Conservation (phyloP, 2,113 vertebrate species). For the Struthio camelus region DNA sequence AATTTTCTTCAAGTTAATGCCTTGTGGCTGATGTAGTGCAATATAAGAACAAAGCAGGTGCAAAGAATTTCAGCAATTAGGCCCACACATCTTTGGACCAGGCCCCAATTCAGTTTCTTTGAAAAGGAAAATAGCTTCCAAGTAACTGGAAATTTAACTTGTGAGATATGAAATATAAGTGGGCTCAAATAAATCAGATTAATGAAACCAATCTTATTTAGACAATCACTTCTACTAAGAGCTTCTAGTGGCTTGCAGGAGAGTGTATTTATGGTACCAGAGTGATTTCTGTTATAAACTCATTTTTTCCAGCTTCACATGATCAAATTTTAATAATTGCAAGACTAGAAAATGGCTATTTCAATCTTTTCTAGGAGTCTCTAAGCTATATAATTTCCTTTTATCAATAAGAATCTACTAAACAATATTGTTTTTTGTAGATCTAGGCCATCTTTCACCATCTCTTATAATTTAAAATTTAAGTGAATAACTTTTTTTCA, state of each 20-base stretch:
- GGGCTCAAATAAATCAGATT: background rate
- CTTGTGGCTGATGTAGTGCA: background rate
- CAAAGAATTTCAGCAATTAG: background rate
- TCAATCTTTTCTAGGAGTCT: background rate
- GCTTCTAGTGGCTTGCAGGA: background rate
- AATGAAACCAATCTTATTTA: background rate
- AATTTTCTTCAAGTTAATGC: background rate
- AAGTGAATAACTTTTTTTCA: background rate
- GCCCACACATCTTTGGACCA: background rate
- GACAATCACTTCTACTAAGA: background rate
- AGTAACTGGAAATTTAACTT: background rate
- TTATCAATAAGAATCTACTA: background rate
- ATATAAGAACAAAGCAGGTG: background rate
- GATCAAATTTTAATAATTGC: background rate
- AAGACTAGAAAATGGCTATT: background rate
- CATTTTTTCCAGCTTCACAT: background rate
- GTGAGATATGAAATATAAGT: background rate
- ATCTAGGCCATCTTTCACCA: background rate
- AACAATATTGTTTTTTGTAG: background rate
- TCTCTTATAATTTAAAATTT: background rate
- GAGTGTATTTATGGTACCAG: background rate
- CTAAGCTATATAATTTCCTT: background rate
- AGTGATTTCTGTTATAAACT: background rate
- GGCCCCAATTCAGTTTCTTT: background rate
- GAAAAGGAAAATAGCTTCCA: background rate